Conservation (phyloP, 2,888 invertebrate species). For the Elegia similella region DNA sequence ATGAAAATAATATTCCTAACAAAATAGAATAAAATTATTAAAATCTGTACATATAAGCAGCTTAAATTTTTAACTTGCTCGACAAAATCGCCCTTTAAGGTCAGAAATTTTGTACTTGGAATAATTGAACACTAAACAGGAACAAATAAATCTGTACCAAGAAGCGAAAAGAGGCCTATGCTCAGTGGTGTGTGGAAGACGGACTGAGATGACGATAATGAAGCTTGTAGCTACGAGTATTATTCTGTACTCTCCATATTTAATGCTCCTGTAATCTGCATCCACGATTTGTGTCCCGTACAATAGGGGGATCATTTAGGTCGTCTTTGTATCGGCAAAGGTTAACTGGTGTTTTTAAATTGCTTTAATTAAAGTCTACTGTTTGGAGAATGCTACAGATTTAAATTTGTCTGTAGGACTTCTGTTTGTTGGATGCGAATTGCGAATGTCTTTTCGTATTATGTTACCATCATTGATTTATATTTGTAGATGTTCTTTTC, state of each 20-base stretch:
- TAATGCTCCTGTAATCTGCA: conserved; percentile 36
- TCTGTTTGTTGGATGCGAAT: neutral
- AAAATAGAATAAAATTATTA: no score
- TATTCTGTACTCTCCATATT: neutral
- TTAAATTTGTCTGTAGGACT: neutral
- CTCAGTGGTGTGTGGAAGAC: no score
- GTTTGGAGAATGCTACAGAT: neutral
- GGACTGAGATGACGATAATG: no score
- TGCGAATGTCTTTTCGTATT: neutral
- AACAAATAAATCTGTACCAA: no score
- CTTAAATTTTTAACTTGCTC: no score
- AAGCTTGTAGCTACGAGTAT: neutral
- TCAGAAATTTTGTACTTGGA: no score
- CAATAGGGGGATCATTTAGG: conserved; percentile 29
- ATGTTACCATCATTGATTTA: neutral
- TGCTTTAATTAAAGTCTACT: conserved; percentile 15
- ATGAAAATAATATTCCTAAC: no score
- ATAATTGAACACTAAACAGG: no score
- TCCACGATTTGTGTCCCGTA: conserved; percentile 40
- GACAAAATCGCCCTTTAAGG: no score
- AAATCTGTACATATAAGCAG: no score
- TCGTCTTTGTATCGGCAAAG: conserved; percentile 21
- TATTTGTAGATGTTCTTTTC: neutral
- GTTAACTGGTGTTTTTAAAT: conserved; percentile 20
- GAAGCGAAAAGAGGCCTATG: no score